A percentile compares a stretch with the other conserved stretches of the same genome.
Evolutionary conservation across 1,140 invertebrate species (phyloP).

Genomic region (Drosophila nebulosa): DNA sequence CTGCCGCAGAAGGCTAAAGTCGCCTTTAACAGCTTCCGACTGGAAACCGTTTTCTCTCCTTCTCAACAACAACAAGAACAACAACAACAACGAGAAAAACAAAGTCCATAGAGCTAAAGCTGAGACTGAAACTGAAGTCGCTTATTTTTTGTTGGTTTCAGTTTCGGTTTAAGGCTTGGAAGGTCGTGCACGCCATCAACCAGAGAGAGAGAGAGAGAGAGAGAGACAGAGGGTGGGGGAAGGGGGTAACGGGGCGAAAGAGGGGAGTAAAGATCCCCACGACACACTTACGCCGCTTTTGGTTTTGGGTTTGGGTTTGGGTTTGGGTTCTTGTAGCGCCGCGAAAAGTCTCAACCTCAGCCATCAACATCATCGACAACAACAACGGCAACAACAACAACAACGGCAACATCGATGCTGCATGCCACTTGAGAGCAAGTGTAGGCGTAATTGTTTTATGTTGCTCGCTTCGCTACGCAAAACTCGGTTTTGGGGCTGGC

Average conservation of each 20-base stretch:
- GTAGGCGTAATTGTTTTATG: constrained; percentile 76
- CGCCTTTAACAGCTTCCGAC: constrained; percentile 73
- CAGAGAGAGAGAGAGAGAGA: too few species aligned
- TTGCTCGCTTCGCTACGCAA: constrained; percentile 67
- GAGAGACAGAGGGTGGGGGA: too few species aligned
- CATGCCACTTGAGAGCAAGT: constrained; percentile 43
- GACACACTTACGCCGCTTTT: constrained; percentile 49
- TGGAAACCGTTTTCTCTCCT: constrained; percentile 61
- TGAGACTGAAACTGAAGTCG: neutral
- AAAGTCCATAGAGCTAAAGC: constrained; percentile 38
- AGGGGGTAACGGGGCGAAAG: too few species aligned
- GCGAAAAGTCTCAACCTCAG: constrained; percentile 2
- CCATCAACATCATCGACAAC: constrained; percentile 12
- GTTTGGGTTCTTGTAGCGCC: constrained; percentile 27
- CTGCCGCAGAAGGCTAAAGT: constrained; percentile 59
- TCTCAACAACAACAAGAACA: neutral
- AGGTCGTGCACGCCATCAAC: constrained; percentile 62
- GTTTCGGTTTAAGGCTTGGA: constrained; percentile 21
- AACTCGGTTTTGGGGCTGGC: constrained; percentile 4
- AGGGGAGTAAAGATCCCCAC: constrained; percentile 53
- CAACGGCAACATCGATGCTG: neutral
- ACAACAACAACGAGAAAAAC: constrained; percentile 5
- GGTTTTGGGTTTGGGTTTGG: constrained; percentile 3
- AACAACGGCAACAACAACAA: neutral
- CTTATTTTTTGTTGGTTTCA: neutral